Conservation (phyloP, 2,113 vertebrate species). For the Limanda limanda region DNA sequence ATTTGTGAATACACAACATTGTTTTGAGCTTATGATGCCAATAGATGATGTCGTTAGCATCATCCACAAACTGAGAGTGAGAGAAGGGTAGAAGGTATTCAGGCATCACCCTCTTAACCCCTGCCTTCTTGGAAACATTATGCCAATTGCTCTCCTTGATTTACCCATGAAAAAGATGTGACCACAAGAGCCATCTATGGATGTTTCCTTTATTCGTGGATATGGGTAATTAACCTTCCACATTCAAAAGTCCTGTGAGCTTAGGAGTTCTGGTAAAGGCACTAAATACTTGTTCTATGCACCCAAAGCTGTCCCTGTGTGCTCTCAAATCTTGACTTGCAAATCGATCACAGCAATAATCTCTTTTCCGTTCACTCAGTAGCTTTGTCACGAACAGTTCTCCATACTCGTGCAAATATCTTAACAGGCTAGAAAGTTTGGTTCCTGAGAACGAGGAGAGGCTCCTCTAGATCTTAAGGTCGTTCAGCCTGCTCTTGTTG, state of each 20-base stretch:
- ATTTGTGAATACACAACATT: neutral
- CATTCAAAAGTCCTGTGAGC: neutral
- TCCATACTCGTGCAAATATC: neutral
- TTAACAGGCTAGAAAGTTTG: neutral
- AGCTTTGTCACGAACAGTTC: neutral
- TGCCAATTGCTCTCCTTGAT: neutral
- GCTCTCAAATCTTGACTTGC: neutral
- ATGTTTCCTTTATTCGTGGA: neutral
- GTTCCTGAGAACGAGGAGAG: constrained; percentile 13
- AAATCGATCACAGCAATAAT: neutral
- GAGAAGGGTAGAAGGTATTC: neutral
- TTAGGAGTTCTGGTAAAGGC: neutral
- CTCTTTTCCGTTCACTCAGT: constrained; percentile 3
- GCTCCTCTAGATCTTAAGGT: constrained; percentile 80
- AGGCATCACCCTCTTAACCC: neutral
- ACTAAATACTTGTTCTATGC: neutral
- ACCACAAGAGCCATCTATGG: neutral
- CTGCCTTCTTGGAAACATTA: neutral
- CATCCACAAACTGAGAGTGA: neutral
- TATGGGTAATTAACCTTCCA: neutral
- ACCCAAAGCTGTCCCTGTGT: neutral
- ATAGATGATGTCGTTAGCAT: neutral
- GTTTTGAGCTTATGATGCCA: neutral
- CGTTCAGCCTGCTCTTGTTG: constrained; percentile 79
- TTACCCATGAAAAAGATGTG: neutral